Conservation (phyloP, 2,797 vertebrate genomes). For the Arremon aurantiirostris region DNA sequence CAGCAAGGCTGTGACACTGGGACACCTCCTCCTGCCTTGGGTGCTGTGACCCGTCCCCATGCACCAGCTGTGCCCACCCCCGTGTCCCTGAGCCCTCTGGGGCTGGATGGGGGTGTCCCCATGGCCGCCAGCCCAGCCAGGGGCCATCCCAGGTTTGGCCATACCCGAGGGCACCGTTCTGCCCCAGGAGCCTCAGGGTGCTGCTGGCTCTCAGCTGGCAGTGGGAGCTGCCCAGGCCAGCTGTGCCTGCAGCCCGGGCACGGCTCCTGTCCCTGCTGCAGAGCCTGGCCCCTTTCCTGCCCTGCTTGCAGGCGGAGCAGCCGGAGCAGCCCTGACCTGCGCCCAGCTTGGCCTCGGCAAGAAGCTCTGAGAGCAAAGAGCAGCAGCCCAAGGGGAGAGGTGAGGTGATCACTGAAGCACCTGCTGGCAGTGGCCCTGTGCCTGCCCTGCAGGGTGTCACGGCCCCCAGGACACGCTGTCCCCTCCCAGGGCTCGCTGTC, state of each 20-base stretch:
- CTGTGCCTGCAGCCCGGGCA: neutral
- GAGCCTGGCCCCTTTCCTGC: constrained; percentile 49
- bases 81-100: neutral
- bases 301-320: constrained; percentile 43
- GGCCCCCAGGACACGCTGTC: neutral
- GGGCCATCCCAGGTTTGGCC: neutral
- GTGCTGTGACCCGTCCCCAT: accelerated
- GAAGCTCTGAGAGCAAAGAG: constrained; percentile 34
- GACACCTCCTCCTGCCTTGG: neutral
- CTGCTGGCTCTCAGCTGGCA: neutral
- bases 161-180: neutral
- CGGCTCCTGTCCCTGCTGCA: neutral
- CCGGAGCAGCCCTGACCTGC: neutral
- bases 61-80: neutral
- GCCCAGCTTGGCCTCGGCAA: neutral
- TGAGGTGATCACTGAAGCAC: neutral
- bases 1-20: neutral
- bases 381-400: constrained; percentile 42
- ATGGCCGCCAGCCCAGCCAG: neutral
- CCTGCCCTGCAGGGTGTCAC: neutral
- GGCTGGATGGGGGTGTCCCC: neutral
- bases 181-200: neutral
- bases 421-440: neutral
- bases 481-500: neutral
- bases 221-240: neutral